These are phyloP conservation scores for Manduca sexta DNA, from an alignment of 1,140 invertebrate species.

Conservation along the genomic window DNA sequence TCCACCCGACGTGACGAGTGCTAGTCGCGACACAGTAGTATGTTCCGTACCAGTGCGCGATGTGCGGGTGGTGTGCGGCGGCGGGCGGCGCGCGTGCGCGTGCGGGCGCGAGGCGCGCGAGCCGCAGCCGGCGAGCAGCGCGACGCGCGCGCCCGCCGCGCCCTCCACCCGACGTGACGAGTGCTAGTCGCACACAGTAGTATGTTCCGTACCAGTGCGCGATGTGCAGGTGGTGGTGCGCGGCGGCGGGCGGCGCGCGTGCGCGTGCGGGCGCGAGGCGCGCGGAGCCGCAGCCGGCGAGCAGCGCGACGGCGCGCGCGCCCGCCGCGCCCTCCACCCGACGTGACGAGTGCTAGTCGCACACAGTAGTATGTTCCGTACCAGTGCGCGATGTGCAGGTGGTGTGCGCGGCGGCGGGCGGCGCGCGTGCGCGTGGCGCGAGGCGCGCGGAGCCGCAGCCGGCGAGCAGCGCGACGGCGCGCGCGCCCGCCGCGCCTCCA, in stretches of 20 bases:
- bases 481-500: conserved; percentile 76
- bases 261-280: conserved; percentile 74
- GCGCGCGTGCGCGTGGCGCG: conserved; percentile 72
- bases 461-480: conserved; percentile 79
- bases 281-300: conserved; percentile 86
- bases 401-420: conserved; percentile 78
- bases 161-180: conserved; percentile 26
- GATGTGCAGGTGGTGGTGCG: conserved; percentile 80
- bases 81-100: conserved; percentile 76
- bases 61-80: conserved; percentile 80
- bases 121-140: conserved; percentile 84
- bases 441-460: conserved; percentile 84
- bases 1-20: conserved; percentile 22
- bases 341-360: no score
- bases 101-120: conserved; percentile 74
- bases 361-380: conserved; percentile 46
- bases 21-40: no score
- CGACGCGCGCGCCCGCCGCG: conserved; percentile 73
- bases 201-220: conserved; percentile 75
- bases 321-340: no score
- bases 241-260: conserved; percentile 76
- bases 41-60: conserved; percentile 77
- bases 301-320: conserved; percentile 75
- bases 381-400: conserved; percentile 80
- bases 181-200: no score